These are phyloP conservation scores for Allobates femoralis DNA, from an alignment of 2,797 vertebrate species.

Conservation along the genomic window DNA sequence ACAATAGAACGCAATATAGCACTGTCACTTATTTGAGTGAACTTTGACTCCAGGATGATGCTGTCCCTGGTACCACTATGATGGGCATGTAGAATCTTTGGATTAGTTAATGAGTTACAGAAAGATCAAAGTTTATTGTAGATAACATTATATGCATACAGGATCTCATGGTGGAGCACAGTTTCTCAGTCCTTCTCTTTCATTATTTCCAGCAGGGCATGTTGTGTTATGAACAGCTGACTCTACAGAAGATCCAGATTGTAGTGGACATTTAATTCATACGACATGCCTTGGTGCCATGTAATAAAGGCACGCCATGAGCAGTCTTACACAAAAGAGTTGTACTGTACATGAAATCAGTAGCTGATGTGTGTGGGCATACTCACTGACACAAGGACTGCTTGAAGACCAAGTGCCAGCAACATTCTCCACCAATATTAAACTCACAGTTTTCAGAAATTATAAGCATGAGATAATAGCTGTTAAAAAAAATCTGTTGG, in stretches of 20 bases:
- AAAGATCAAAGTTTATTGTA: slow-evolving; percentile 64
- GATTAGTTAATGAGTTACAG: slow-evolving; percentile 78
- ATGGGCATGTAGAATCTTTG: slow-evolving; percentile 66
- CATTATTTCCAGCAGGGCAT: background rate
- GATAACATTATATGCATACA: background rate
- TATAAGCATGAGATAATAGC: too few relatives aligned
- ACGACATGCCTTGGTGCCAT: background rate
- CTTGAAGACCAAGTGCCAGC: too few relatives aligned
- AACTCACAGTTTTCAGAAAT: too few relatives aligned
- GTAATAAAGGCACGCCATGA: too few relatives aligned
- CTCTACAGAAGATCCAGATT: background rate
- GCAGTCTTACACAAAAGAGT: too few relatives aligned
- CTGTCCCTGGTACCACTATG: slow-evolving; percentile 65
- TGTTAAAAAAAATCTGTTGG: too few relatives aligned
- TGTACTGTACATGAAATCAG: too few relatives aligned
- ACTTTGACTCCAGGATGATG: slow-evolving; percentile 70
- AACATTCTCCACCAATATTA: too few relatives aligned
- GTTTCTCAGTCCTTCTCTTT: background rate
- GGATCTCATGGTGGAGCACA: background rate
- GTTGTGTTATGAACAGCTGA: background rate
- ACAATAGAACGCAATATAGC: background rate
- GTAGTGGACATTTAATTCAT: background rate
- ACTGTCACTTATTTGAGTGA: slow-evolving; percentile 58
- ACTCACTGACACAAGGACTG: too few relatives aligned
- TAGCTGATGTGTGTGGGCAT: too few relatives aligned